Percentiles rank a stretch among this genome's conserved stretches.
These are phyloP conservation scores for Catagonus wagneri DNA, from an alignment of 2,113 vertebrate species.

Conservation along the genomic window DNA sequence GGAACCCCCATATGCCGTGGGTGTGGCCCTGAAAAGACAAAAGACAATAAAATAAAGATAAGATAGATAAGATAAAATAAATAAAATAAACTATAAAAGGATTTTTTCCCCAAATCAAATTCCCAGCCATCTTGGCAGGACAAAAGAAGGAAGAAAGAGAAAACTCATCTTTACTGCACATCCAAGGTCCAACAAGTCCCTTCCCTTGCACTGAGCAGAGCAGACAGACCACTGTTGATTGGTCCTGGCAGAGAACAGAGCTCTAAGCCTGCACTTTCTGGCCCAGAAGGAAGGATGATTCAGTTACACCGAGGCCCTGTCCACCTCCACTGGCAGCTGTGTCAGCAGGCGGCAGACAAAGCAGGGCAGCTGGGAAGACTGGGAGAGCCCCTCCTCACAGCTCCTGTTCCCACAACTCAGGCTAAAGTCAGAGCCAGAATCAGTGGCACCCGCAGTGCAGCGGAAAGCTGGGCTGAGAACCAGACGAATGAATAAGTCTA, in stretches of 20 bases:
- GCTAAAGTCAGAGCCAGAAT: slow-evolving; percentile 50
- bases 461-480: not conserved
- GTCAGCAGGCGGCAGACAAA: not conserved
- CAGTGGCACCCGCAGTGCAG: not conserved
- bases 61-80: too few species aligned
- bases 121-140: not conserved
- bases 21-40: too few species aligned
- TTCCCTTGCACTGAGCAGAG: not conserved
- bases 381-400: not conserved
- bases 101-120: not conserved
- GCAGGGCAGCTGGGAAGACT: not conserved
- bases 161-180: not conserved
- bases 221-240: not conserved
- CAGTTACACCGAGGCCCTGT: slow-evolving; percentile 48
- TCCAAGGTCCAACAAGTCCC: not conserved
- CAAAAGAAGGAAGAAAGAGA: not conserved
- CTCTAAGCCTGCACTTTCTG: slow-evolving; percentile 63
- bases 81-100: too few species aligned
- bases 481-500: slow-evolving; percentile 32
- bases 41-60: too few species aligned
- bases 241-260: not conserved
- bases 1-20: too few species aligned
- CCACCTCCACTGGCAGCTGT: slow-evolving; percentile 14
- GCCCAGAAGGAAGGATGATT: slow-evolving; percentile 68
- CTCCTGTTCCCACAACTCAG: not conserved